These are phyloP conservation scores for Microctonus brassicae DNA, from an alignment of 2,888 invertebrate genomes.

Conservation along the genomic window DNA sequence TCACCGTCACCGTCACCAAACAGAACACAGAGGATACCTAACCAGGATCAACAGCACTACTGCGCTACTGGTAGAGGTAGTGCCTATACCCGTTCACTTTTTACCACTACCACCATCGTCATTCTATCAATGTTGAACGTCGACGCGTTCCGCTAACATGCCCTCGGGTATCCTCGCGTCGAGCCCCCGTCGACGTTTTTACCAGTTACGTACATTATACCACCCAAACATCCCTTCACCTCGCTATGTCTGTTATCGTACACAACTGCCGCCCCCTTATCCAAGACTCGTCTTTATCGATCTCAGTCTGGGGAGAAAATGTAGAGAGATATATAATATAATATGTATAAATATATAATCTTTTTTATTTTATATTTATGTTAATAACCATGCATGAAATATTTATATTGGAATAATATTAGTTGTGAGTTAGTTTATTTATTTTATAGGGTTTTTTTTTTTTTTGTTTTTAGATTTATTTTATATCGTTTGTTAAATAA, in stretches of 20 bases:
- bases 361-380: too few species aligned
- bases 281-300: conserved; percentile 27
- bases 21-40: background rate
- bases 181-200: background rate
- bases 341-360: too few species aligned
- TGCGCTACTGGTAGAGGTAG: too few species aligned
- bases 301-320: background rate
- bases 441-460: too few species aligned
- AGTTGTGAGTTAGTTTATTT: too few species aligned
- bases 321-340: background rate
- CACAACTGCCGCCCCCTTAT: conserved; percentile 7
- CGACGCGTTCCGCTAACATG: background rate
- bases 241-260: background rate
- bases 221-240: conserved; percentile 8
- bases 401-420: too few species aligned
- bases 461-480: too few species aligned
- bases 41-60: background rate
- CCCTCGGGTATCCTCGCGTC: conserved; percentile 15
- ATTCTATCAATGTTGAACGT: background rate
- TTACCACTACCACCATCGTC: background rate
- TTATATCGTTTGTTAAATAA: too few species aligned
- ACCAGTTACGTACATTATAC: background rate
- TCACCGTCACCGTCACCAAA: background rate
- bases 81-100: too few species aligned
- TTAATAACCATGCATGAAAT: background rate